Evolutionary conservation across 2,888 invertebrate genomes (phyloP).

Genomic region (Griposia aprilina): DNA sequence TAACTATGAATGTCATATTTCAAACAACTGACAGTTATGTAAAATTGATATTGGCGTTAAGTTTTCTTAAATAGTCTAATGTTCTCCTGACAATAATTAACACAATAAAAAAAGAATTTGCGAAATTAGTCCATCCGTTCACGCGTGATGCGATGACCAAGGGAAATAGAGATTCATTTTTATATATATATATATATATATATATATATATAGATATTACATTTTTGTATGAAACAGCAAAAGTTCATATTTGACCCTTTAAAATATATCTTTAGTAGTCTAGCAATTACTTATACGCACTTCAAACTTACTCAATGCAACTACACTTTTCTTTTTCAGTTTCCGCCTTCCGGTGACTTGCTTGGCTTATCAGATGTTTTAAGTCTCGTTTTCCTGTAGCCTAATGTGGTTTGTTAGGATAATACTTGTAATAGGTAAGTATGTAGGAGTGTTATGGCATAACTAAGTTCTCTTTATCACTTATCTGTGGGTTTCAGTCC

Average conservation of each 20-base stretch:
- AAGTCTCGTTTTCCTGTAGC: constrained; percentile 22
- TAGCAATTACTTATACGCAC: not conserved
- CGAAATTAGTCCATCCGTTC: too few relatives aligned
- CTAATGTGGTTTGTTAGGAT: not conserved
- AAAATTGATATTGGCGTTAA: too few relatives aligned
- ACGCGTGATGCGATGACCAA: too few relatives aligned
- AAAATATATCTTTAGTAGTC: not conserved
- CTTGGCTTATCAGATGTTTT: constrained; percentile 40
- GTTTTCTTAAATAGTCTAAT: too few relatives aligned
- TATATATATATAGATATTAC: too few relatives aligned
- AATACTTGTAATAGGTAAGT: not conserved
- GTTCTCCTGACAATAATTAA: too few relatives aligned
- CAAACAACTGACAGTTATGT: too few relatives aligned
- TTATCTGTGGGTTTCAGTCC: not conserved
- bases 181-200: too few relatives aligned
- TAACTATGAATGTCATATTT: too few relatives aligned
- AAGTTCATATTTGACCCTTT: not conserved
- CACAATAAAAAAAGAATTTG: too few relatives aligned
- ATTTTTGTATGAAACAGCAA: too few relatives aligned
- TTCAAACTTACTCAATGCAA: not conserved
- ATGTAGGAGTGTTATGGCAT: not conserved
- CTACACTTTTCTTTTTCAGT: constrained; percentile 12
- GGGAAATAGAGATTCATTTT: too few relatives aligned
- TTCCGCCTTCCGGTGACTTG: constrained; percentile 3
- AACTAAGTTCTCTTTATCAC: not conserved